These are phyloP conservation scores for Rhagoletis zephyria DNA, from an alignment of 1,140 invertebrate genomes.

Conservation along the genomic window DNA sequence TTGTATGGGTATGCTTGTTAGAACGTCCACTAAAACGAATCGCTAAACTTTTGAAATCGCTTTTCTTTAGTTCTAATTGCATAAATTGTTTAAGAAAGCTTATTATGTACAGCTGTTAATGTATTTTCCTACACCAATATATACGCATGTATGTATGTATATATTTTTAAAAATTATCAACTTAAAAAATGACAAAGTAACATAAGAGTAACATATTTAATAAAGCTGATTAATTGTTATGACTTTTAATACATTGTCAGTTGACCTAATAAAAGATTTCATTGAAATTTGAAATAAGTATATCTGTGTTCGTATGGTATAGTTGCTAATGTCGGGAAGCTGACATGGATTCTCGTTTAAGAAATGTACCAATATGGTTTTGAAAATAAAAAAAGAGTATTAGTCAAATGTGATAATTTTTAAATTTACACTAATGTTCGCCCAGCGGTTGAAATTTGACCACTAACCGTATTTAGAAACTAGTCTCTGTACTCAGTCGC, in stretches of 20 bases:
- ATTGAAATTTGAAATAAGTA: too few species aligned
- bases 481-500: too few species aligned
- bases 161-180: neutral
- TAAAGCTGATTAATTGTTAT: constrained; percentile 1
- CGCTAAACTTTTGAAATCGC: neutral
- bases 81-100: neutral
- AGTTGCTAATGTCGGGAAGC: neutral
- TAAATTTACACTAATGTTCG: too few species aligned
- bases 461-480: too few species aligned
- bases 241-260: neutral
- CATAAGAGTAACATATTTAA: neutral
- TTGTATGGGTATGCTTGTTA: neutral
- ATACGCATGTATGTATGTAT: neutral
- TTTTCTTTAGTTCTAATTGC: constrained; percentile 3
- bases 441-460: too few species aligned
- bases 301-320: too few species aligned
- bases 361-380: too few species aligned
- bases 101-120: neutral
- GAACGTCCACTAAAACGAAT: neutral
- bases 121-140: neutral
- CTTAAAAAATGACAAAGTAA: too few species aligned
- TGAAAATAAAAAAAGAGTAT: too few species aligned
- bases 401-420: too few species aligned
- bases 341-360: too few species aligned
- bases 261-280: neutral